These are phyloP conservation scores for Pelosia muscerda DNA, from an alignment of 2,888 invertebrate genomes.

Conservation along the genomic window DNA sequence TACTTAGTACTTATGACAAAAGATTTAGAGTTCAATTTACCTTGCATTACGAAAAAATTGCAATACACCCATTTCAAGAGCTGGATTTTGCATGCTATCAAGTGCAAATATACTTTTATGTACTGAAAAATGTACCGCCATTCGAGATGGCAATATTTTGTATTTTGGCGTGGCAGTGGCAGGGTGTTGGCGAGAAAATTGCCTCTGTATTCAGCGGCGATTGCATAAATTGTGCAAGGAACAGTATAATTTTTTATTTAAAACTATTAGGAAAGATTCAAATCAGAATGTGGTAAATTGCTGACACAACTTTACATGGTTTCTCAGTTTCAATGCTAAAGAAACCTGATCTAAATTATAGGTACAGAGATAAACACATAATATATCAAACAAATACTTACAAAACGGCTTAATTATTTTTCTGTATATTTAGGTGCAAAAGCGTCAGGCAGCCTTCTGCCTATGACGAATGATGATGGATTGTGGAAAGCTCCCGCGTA, in stretches of 20 bases:
- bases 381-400: constrained; percentile 24
- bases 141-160: constrained; percentile 55
- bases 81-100: constrained; percentile 54
- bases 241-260: constrained; percentile 45
- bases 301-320: neutral
- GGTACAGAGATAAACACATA: neutral
- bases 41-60: constrained; percentile 48
- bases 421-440: constrained; percentile 50
- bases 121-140: constrained; percentile 58
- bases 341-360: neutral
- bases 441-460: constrained; percentile 42
- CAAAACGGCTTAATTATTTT: constrained; percentile 51
- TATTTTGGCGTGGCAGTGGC: constrained; percentile 56
- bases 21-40: constrained; percentile 49
- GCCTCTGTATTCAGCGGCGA: constrained; percentile 50
- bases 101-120: constrained; percentile 61
- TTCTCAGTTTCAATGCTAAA: neutral
- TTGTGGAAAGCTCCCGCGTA: constrained; percentile 50
- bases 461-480: constrained; percentile 67
- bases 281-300: neutral
- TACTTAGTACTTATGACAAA: constrained; percentile 30
- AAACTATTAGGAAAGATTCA: constrained; percentile 22
- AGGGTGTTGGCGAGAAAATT: constrained; percentile 58
- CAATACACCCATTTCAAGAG: constrained; percentile 43
- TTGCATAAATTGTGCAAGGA: constrained; percentile 54